These are phyloP conservation scores for Nemurella pictetii DNA, from an alignment of 2,888 invertebrate genomes.

Conservation along the genomic window DNA sequence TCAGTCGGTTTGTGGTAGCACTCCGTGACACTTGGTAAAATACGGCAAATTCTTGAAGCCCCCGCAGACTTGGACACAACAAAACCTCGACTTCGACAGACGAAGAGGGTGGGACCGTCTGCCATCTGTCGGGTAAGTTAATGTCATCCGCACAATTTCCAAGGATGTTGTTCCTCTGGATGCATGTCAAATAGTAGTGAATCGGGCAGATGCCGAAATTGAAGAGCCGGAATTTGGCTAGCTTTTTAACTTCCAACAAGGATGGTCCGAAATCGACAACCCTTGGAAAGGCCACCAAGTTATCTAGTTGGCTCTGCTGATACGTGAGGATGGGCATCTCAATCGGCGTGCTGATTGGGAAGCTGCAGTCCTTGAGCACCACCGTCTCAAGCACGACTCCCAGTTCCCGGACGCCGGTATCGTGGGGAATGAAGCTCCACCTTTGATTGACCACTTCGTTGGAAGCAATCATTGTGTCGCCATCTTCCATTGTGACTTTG, in stretches of 20 bases:
- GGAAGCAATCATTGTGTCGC: slow-evolving; percentile 43
- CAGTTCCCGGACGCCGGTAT: slow-evolving; percentile 43
- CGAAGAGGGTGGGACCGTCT: background rate
- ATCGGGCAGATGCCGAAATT: slow-evolving; percentile 53
- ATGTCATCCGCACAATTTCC: slow-evolving; percentile 42
- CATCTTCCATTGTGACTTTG: slow-evolving; percentile 14
- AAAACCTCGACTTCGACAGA: background rate
- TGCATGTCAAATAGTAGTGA: slow-evolving; percentile 48
- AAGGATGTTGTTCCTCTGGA: slow-evolving; percentile 41
- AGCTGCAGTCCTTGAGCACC: background rate
- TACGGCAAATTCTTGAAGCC: slow-evolving; percentile 8
- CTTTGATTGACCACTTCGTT: slow-evolving; percentile 46
- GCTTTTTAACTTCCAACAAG: slow-evolving; percentile 46
- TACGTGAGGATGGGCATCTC: background rate
- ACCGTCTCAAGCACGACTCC: slow-evolving; percentile 20
- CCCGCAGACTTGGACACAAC: background rate
- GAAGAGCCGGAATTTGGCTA: slow-evolving; percentile 49
- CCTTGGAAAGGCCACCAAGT: slow-evolving; percentile 2
- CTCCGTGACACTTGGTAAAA: background rate
- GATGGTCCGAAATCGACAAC: background rate
- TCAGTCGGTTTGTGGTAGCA: background rate
- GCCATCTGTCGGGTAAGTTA: background rate
- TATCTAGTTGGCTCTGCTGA: background rate
- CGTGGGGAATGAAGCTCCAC: slow-evolving; percentile 45
- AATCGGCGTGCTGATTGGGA: slow-evolving; percentile 5